Conservation (phyloP, 1,140 invertebrate species). For the Bombus confusus region DNA sequence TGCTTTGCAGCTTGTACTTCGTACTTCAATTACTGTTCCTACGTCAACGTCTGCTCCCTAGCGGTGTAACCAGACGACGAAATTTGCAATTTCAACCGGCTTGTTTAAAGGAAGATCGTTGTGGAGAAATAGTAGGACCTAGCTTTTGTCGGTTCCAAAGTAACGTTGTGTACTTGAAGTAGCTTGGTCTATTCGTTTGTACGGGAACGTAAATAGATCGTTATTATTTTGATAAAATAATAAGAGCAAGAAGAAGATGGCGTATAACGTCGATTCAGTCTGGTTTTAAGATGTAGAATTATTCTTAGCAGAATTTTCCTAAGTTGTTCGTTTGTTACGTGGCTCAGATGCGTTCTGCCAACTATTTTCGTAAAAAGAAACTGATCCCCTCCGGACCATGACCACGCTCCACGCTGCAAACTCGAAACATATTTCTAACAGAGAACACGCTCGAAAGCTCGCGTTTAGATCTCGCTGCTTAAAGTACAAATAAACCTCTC, state of each 20-base stretch:
- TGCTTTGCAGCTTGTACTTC: neutral
- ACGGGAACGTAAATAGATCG: neutral
- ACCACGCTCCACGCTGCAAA: neutral
- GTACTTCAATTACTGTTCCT: neutral
- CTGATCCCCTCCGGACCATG: too few species aligned
- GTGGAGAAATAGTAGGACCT: neutral
- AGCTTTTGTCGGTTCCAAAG: too few species aligned
- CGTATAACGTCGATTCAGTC: neutral
- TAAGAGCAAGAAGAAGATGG: too few species aligned
- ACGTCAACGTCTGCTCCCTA: neutral
- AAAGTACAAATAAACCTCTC: neutral
- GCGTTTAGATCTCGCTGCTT: neutral
- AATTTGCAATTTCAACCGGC: neutral
- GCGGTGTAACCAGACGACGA: neutral
- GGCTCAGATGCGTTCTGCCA: conserved; percentile 1
- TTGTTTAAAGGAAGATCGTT: neutral
- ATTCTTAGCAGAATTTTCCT: neutral
- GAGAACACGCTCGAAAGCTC: neutral
- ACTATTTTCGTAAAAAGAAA: neutral
- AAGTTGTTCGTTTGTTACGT: neutral
- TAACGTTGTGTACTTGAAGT: neutral
- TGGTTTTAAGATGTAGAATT: neutral
- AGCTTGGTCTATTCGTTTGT: too few species aligned
- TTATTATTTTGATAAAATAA: neutral
- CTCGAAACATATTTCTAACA: neutral